These are phyloP conservation scores for Dasyprocta punctata DNA, from an alignment of 2,113 vertebrate genomes.

Conservation along the genomic window DNA sequence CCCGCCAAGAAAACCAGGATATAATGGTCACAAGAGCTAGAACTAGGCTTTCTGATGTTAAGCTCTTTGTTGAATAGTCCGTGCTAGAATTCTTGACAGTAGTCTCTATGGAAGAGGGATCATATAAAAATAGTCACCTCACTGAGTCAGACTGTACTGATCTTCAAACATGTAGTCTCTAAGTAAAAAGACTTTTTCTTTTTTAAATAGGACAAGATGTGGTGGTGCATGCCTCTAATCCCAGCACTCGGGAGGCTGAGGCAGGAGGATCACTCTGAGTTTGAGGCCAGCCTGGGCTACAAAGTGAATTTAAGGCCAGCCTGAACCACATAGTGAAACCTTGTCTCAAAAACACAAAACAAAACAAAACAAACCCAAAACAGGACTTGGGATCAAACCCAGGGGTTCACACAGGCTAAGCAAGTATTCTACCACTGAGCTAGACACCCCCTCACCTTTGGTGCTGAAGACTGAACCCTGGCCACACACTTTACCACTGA, in stretches of 20 bases:
- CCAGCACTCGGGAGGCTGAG: too few relatives aligned
- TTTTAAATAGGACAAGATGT: not conserved
- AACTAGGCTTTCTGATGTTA: not conserved
- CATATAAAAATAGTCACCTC: conserved; percentile 1
- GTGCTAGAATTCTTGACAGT: not conserved
- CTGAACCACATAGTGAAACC: not conserved
- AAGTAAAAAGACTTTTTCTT: not conserved
- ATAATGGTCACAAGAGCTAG: not conserved
- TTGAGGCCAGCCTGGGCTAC: not conserved
- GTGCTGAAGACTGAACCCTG: not conserved
- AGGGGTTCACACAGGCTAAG: not conserved
- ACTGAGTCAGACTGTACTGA: not conserved
- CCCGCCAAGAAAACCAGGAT: not conserved
- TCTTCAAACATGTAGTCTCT: not conserved
- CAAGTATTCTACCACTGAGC: not conserved
- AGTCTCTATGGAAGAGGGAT: not conserved
- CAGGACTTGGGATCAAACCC: not conserved
- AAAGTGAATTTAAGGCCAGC: not conserved
- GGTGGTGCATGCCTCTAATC: too few relatives aligned
- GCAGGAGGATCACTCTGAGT: not conserved
- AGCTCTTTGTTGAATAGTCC: not conserved
- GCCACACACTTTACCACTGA: not conserved
- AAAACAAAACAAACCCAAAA: not conserved
- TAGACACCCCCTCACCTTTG: not conserved
- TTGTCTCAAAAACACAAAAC: not conserved